Percentiles rank a stretch among this genome's conserved stretches.
Conservation (phyloP, 1,140 invertebrate genomes). For the Halyomorpha halys region DNA sequence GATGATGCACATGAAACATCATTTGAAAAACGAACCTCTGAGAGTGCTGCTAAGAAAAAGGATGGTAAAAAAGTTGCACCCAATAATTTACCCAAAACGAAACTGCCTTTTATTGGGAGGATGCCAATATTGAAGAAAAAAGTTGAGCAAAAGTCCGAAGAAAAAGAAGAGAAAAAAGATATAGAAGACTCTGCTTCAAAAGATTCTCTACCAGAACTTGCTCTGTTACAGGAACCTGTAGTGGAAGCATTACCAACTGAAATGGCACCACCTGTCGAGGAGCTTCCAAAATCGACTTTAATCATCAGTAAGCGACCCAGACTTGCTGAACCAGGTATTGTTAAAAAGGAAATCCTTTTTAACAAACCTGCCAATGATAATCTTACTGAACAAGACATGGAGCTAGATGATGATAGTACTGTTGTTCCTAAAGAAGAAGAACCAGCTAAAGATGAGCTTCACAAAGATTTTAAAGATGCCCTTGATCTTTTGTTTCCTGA, state of each 20-base stretch:
- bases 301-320: conserved; percentile 19
- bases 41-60: conserved; percentile 33
- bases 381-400: conserved; percentile 27
- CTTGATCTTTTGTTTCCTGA: conserved; percentile 28
- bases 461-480: conserved; percentile 28
- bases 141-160: conserved; percentile 34
- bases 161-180: conserved; percentile 13
- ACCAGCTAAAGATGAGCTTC: conserved; percentile 20
- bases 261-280: not conserved
- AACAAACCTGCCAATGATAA: conserved; percentile 19
- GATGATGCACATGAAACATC: conserved; percentile 31
- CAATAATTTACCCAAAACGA: conserved; percentile 36
- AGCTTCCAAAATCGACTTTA: conserved; percentile 18
- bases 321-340: not conserved
- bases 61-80: conserved; percentile 26
- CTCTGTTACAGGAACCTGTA: not conserved
- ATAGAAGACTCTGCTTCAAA: not conserved
- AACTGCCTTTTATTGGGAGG: conserved; percentile 55
- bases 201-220: not conserved
- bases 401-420: conserved; percentile 23
- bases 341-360: not conserved
- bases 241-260: not conserved
- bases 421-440: conserved; percentile 16
- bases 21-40: conserved; percentile 37
- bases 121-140: conserved; percentile 55